A percentile compares a stretch with the other conserved stretches of the same genome.
phyloP scores from a whole-genome alignment of 2,113 vertebrate genomes.

The Brachyistius frenatus region DNA sequence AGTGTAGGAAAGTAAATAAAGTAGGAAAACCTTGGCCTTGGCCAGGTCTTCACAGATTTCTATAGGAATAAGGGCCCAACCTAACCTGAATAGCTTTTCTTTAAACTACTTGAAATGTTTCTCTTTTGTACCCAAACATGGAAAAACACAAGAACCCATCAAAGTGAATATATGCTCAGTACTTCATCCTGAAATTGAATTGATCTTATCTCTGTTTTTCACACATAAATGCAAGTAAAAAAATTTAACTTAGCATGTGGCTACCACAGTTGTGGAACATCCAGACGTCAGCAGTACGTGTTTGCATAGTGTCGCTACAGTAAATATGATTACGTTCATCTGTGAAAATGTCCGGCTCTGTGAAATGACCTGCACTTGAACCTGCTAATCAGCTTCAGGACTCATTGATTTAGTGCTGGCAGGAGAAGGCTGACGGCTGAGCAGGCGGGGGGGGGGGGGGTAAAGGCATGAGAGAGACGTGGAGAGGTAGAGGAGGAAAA shows the following conservation, averaged over 20 bases:
- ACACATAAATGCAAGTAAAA: too few relatives aligned
- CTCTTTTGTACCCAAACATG: too few relatives aligned
- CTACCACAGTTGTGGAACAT: neutral
- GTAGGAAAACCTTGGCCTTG: too few relatives aligned
- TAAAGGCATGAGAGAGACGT: slow-evolving; percentile 14
- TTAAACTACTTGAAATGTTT: too few relatives aligned
- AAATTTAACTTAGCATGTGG: neutral
- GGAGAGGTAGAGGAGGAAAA: slow-evolving; percentile 33
- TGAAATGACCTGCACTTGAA: slow-evolving; percentile 72
- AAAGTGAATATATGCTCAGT: too few relatives aligned
- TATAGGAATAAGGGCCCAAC: too few relatives aligned
- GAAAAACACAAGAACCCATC: too few relatives aligned
- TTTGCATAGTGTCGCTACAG: neutral
- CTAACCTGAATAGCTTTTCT: too few relatives aligned
- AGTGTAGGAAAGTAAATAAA: too few relatives aligned
- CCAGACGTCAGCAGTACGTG: neutral
- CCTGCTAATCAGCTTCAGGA: slow-evolving; percentile 67
- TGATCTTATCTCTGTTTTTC: too few relatives aligned
- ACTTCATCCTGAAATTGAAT: too few relatives aligned
- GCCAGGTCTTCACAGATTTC: too few relatives aligned
- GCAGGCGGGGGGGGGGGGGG: slow-evolving; percentile 17
- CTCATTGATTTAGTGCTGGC: slow-evolving; percentile 64
- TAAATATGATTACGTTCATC: neutral
- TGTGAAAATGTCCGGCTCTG: slow-evolving; percentile 26
- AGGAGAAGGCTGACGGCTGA: slow-evolving; percentile 45